Evolutionary conservation across 2,113 vertebrate species (phyloP).

Genomic region (Phycodurus eques): DNA sequence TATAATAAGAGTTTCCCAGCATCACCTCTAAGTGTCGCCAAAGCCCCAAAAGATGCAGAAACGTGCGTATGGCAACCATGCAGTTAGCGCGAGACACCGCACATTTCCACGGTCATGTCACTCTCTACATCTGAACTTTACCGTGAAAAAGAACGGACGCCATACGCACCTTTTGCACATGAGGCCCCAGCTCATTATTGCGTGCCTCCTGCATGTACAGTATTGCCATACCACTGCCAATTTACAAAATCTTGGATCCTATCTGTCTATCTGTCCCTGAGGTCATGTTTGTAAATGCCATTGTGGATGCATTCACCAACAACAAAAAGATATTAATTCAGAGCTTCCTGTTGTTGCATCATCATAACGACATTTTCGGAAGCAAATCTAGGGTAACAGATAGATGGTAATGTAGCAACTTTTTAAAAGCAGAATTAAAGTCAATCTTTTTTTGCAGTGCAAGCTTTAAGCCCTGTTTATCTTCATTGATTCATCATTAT

Average conservation of each 20-base stretch:
- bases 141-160: too few relatives aligned
- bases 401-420: not conserved
- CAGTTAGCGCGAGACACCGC: too few relatives aligned
- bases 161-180: too few relatives aligned
- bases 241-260: not conserved
- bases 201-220: not conserved
- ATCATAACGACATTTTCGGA: not conserved
- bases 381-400: not conserved
- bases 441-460: not conserved
- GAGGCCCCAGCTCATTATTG: not conserved
- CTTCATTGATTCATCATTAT: constrained; percentile 1
- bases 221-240: not conserved
- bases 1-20: too few relatives aligned
- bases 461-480: not conserved
- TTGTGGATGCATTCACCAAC: not conserved
- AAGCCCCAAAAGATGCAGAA: too few relatives aligned
- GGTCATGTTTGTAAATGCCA: not conserved
- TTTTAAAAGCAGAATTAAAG: constrained; percentile 1
- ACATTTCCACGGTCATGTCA: too few relatives aligned
- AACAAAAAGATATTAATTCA: not conserved
- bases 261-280: not conserved
- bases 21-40: too few relatives aligned
- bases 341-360: not conserved
- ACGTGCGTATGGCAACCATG: too few relatives aligned
- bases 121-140: too few relatives aligned